Conservation (phyloP, 1,140 invertebrate species). For the Bactericera cockerelli region DNA sequence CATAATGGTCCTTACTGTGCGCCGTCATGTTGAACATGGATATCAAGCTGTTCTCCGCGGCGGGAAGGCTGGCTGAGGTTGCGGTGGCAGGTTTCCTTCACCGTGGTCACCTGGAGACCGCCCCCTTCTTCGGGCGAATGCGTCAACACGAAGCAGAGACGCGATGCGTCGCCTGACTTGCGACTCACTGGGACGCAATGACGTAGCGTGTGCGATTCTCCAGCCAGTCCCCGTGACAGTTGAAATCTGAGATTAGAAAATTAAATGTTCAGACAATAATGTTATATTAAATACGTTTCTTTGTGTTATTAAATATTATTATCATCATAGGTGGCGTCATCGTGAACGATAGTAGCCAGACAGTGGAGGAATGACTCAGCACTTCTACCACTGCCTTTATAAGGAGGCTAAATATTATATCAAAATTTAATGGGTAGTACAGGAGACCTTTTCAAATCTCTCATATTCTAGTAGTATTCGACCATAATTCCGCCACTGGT, state of each 20-base stretch:
- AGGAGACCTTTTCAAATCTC: too few relatives aligned
- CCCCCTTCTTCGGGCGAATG: constrained; percentile 9
- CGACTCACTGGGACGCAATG: constrained; percentile 36
- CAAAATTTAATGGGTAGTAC: too few relatives aligned
- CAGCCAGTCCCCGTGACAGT: constrained; percentile 46
- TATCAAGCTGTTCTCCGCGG: background rate
- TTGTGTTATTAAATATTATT: too few relatives aligned
- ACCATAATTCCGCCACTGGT: too few relatives aligned
- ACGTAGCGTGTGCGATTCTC: constrained; percentile 42
- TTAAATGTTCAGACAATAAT: background rate
- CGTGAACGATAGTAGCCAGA: too few relatives aligned
- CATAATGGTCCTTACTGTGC: too few relatives aligned
- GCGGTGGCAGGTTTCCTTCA: constrained; percentile 26
- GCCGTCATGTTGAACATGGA: constrained; percentile 28
- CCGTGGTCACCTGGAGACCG: constrained; percentile 24
- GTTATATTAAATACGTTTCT: background rate
- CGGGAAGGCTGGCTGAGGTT: constrained; percentile 22
- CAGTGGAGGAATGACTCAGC: too few relatives aligned
- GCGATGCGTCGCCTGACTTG: constrained; percentile 26
- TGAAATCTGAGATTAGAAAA: constrained; percentile 36
- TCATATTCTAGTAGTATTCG: too few relatives aligned
- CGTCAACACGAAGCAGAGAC: constrained; percentile 29
- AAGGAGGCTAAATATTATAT: too few relatives aligned
- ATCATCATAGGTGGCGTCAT: too few relatives aligned
- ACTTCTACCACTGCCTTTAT: too few relatives aligned